Evolutionary conservation across 2,797 vertebrate species (phyloP).

Genomic region (Enteromius viviparus): DNA sequence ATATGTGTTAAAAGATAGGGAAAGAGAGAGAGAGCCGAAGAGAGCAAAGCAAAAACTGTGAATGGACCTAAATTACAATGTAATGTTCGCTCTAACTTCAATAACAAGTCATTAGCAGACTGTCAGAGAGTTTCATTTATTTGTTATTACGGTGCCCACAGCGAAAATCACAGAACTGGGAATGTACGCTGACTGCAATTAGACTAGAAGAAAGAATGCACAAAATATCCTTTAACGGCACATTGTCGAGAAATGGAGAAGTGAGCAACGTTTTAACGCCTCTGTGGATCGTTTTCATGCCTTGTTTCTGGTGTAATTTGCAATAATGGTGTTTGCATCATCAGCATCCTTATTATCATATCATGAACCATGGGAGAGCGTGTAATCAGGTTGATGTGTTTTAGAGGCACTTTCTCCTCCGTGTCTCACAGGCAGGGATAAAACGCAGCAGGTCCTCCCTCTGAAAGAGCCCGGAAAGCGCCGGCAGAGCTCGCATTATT

Average conservation of each 20-base stretch:
- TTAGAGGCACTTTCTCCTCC: conserved; percentile 52
- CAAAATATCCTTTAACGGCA: conserved; percentile 59
- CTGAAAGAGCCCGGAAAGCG: conserved; percentile 63
- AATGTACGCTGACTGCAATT: conserved; percentile 61
- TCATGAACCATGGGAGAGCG: conserved; percentile 48
- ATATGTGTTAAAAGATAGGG: conserved; percentile 75
- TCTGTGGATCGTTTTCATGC: conserved; percentile 53
- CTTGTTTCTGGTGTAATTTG: conserved; percentile 59
- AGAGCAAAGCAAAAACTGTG: conserved; percentile 77
- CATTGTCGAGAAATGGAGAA: conserved; percentile 57
- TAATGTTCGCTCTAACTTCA: conserved; percentile 76
- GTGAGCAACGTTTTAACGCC: conserved; percentile 53
- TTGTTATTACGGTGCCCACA: conserved; percentile 67
- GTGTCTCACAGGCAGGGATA: conserved; percentile 42
- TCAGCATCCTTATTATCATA: conserved; percentile 57
- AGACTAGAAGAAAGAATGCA: conserved; percentile 60
- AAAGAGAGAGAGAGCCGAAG: conserved; percentile 41
- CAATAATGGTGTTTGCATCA: conserved; percentile 62
- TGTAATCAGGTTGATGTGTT: conserved; percentile 57
- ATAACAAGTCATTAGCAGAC: conserved; percentile 86
- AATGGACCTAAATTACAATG: conserved; percentile 82
- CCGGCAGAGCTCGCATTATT: conserved; percentile 73
- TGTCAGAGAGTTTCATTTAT: conserved; percentile 81
- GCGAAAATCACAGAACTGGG: conserved; percentile 63
- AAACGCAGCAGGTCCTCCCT: conserved; percentile 47